These are phyloP conservation scores for Lophotis ruficrista DNA, from an alignment of 2,113 vertebrate species.

Conservation along the genomic window DNA sequence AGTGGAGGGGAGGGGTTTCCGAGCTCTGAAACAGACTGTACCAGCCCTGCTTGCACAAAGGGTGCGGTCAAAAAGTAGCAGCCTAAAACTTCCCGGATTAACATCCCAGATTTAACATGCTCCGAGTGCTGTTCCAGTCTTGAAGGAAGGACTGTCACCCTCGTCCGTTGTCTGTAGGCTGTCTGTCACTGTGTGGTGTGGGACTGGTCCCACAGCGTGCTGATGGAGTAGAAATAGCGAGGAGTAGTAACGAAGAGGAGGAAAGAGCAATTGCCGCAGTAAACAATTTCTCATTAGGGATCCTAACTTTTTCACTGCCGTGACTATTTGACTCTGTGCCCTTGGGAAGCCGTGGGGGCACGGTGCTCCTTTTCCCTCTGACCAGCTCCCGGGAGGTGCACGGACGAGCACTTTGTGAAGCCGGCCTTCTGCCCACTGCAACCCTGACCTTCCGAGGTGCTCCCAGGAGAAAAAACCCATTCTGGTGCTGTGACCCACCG, in stretches of 20 bases:
- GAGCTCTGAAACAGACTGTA: not conserved
- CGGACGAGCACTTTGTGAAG: rapidly evolving
- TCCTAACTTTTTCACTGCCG: not conserved
- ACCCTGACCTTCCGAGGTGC: not conserved
- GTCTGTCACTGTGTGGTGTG: not conserved
- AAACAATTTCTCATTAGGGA: not conserved
- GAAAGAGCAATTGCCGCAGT: not conserved
- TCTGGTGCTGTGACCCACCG: not conserved
- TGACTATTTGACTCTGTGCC: not conserved
- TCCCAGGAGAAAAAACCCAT: not conserved
- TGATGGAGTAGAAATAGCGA: not conserved
- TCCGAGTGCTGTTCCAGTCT: not conserved
- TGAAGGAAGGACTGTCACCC: not conserved
- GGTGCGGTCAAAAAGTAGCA: not conserved
- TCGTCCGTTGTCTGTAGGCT: not conserved
- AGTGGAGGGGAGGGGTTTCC: not conserved
- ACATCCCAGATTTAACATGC: not conserved
- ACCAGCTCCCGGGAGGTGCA: rapidly evolving
- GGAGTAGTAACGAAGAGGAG: not conserved
- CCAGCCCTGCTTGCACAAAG: not conserved
- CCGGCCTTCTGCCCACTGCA: rapidly evolving
- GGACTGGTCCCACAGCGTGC: not conserved
- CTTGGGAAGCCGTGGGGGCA: not conserved
- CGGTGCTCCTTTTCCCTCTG: not conserved
- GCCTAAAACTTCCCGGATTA: not conserved